Conservation (phyloP, 2,888 invertebrate species). For the Phytoseiulus persimilis region DNA sequence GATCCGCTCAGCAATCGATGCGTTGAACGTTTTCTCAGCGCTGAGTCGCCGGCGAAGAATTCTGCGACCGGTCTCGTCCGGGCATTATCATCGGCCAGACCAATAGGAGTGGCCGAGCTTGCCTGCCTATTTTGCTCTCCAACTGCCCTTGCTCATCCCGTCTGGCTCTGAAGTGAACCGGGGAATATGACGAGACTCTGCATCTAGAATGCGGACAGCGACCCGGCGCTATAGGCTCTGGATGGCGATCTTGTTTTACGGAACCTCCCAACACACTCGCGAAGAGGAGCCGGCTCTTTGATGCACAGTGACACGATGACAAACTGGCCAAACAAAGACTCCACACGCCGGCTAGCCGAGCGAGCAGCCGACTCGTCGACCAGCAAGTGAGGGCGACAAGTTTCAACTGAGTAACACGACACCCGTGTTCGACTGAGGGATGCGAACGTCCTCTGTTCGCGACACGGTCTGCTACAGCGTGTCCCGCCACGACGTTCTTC, state of each 20-base stretch:
- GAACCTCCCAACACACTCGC: neutral
- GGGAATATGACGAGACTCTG: neutral
- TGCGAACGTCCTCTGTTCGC: neutral
- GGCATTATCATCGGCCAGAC: too few species aligned
- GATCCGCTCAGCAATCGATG: too few species aligned
- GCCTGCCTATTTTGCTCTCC: too few species aligned
- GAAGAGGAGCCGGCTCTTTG: neutral
- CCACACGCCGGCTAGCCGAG: neutral
- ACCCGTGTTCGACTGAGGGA: neutral
- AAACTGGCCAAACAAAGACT: neutral
- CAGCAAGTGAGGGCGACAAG: neutral
- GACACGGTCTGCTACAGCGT: neutral
- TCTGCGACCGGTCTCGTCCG: too few species aligned
- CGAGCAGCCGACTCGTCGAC: neutral
- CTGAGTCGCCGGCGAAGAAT: too few species aligned
- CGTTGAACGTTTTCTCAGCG: too few species aligned
- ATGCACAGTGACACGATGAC: neutral
- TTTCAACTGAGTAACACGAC: neutral
- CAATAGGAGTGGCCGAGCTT: too few species aligned
- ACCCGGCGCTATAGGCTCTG: neutral
- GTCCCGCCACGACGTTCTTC: neutral
- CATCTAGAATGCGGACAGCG: neutral
- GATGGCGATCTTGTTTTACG: conserved; percentile 5
- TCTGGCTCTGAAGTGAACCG: too few species aligned
- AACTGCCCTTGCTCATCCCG: too few species aligned